These are phyloP conservation scores for Halictus rubicundus DNA, from an alignment of 1,140 invertebrate species.

Conservation along the genomic window DNA sequence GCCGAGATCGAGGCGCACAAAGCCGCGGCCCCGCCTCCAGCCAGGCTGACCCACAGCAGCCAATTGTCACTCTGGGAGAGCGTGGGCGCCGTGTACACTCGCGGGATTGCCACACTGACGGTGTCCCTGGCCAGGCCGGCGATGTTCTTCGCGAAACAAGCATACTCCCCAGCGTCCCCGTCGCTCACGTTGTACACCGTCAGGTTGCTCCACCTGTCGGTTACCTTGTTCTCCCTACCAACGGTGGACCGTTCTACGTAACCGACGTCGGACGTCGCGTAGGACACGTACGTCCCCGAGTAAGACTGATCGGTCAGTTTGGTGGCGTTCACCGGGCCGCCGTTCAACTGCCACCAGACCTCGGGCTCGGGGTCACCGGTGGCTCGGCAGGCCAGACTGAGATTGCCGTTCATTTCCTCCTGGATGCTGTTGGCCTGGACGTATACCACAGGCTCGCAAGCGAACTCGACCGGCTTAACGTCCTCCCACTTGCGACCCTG, in stretches of 20 bases:
- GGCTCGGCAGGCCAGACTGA: slow-evolving; percentile 90
- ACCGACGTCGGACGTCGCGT: slow-evolving; percentile 34
- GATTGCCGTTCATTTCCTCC: slow-evolving; percentile 87
- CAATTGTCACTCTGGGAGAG: slow-evolving; percentile 83
- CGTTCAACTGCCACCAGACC: slow-evolving; percentile 91
- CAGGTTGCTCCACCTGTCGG: slow-evolving; percentile 86
- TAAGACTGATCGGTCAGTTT: slow-evolving; percentile 62
- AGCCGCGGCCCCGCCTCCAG: slow-evolving; percentile 80
- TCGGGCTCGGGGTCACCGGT: slow-evolving; percentile 91
- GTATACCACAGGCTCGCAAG: slow-evolving; percentile 86
- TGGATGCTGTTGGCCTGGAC: slow-evolving; percentile 84
- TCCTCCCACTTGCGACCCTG: slow-evolving; percentile 85
- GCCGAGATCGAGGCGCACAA: slow-evolving; percentile 80
- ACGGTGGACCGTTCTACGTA: not conserved
- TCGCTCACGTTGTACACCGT: slow-evolving; percentile 88
- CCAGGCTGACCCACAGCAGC: slow-evolving; percentile 82
- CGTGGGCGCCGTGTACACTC: slow-evolving; percentile 85
- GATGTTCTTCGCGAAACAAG: slow-evolving; percentile 88
- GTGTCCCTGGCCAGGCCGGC: slow-evolving; percentile 86
- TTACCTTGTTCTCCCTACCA: not conserved
- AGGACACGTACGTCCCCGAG: slow-evolving; percentile 31
- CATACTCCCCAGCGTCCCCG: slow-evolving; percentile 89
- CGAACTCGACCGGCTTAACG: slow-evolving; percentile 85
- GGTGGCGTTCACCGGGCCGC: slow-evolving; percentile 81
- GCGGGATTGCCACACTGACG: slow-evolving; percentile 86